Percentiles rank a stretch among this genome's conserved stretches.
Conservation (phyloP, 1,140 invertebrate species). For the Lordiphosa mommai region DNA sequence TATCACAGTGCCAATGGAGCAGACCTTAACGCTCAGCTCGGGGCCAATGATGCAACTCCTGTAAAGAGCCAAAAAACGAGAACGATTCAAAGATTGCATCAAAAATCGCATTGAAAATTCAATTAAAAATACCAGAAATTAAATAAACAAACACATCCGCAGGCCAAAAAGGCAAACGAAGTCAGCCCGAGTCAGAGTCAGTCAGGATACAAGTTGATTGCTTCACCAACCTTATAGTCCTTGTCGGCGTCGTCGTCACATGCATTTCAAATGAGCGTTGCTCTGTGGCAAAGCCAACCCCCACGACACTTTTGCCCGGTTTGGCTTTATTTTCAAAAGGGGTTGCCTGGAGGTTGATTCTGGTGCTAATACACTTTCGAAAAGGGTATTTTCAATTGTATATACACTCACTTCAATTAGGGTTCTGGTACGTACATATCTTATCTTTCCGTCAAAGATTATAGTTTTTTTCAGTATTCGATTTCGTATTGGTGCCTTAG, state of each 20-base stretch:
- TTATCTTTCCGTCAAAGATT: too few relatives aligned
- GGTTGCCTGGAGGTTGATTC: conserved; percentile 25
- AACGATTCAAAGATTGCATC: conserved; percentile 25
- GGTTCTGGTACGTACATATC: too few relatives aligned
- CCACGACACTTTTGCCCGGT: conserved; percentile 9
- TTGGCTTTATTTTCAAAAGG: conserved; percentile 29
- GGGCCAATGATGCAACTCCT: conserved; percentile 93
- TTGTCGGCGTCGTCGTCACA: conserved; percentile 29
- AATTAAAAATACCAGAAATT: conserved; percentile 76
- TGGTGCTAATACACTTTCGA: conserved; percentile 2
- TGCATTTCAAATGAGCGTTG: conserved; percentile 61
- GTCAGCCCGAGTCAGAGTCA: conserved; percentile 12
- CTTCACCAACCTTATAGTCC: conserved; percentile 20
- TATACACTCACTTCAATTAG: too few relatives aligned
- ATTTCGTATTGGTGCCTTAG: too few relatives aligned
- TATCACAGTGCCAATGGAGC: conserved; percentile 87
- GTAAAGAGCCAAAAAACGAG: conserved; percentile 60
- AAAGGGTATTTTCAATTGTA: conserved; percentile 10
- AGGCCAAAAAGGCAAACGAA: conserved; percentile 53
- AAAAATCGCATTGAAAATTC: conserved; percentile 58
- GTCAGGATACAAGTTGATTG: conserved; percentile 58
- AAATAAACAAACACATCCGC: conserved; percentile 67
- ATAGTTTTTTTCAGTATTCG: too few relatives aligned
- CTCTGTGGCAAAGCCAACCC: conserved; percentile 25
- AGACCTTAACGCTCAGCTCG: conserved; percentile 89